These are phyloP conservation scores for Seriola quinqueradiata DNA, from an alignment of 2,113 vertebrate species.

Conservation along the genomic window DNA sequence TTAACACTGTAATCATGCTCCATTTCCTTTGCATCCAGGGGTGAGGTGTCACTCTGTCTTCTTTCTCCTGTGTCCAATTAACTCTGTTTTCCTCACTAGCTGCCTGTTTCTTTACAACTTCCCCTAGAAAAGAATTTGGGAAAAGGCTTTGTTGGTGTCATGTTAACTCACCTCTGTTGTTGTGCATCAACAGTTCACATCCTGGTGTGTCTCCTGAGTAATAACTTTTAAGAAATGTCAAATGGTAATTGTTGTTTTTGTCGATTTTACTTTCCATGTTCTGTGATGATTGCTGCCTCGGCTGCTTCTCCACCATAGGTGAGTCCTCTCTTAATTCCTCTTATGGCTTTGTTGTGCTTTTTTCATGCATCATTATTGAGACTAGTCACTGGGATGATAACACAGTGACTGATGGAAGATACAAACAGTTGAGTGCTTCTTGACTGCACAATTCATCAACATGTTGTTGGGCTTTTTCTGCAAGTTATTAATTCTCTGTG, in stretches of 20 bases:
- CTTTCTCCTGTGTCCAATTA: conserved; percentile 48
- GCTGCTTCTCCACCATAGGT: conserved; percentile 57
- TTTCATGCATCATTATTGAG: neutral
- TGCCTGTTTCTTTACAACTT: conserved; percentile 29
- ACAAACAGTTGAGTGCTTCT: no score
- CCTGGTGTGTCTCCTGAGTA: conserved; percentile 6
- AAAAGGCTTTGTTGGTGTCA: conserved; percentile 11
- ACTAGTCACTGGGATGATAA: neutral
- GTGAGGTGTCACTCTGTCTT: conserved; percentile 30
- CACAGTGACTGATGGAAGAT: neutral
- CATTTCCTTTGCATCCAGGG: conserved; percentile 53
- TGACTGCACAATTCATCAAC: no score
- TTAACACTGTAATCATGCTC: conserved; percentile 53
- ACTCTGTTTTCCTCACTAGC: conserved; percentile 48
- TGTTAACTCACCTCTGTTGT: conserved; percentile 15
- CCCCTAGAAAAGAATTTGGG: conserved; percentile 8
- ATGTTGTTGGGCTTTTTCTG: neutral
- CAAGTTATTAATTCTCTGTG: neutral
- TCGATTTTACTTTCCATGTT: conserved; percentile 69
- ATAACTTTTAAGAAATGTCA: neutral
- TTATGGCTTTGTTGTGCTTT: neutral
- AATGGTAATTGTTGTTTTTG: conserved; percentile 52
- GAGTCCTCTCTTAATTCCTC: conserved; percentile 56
- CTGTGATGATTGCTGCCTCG: conserved; percentile 32
- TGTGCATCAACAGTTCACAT: conserved; percentile 13